phyloP scores from a whole-genome alignment of 2,888 invertebrate genomes.

The Lutraria lutraria region DNA sequence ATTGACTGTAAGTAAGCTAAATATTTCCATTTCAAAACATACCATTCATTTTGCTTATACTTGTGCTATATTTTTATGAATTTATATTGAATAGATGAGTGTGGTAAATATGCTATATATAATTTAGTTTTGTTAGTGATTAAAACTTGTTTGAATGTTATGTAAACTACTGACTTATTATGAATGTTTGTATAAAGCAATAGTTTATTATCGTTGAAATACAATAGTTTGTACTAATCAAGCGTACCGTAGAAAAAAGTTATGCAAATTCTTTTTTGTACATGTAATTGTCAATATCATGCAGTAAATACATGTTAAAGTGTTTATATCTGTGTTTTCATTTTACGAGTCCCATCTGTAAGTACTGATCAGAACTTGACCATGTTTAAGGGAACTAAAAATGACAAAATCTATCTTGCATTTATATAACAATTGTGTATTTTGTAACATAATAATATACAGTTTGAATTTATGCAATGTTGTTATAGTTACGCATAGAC shows the following conservation, averaged over 20 bases:
- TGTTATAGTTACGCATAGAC: background rate
- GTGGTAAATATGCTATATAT: background rate
- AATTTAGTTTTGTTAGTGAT: constrained; percentile 16
- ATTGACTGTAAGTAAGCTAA: too few species aligned
- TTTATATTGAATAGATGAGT: constrained; percentile 9
- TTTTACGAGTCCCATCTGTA: too few species aligned
- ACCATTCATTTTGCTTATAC: background rate
- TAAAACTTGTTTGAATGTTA: background rate
- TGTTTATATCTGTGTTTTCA: background rate
- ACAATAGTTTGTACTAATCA: constrained; percentile 33
- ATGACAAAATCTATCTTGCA: constrained; percentile 14
- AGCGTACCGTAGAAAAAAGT: constrained; percentile 44
- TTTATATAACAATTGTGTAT: constrained; percentile 32
- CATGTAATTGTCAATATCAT: constrained; percentile 50
- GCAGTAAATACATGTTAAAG: constrained; percentile 44
- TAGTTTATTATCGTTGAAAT: constrained; percentile 44
- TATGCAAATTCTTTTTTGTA: constrained; percentile 48
- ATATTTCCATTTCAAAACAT: too few species aligned
- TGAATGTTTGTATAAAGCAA: constrained; percentile 51
- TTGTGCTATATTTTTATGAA: background rate
- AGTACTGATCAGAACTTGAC: too few species aligned
- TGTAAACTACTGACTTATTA: background rate
- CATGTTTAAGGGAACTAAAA: background rate
- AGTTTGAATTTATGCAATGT: background rate
- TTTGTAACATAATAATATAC: constrained; percentile 25